Conservation (phyloP, 2,888 invertebrate genomes). For the Noctua comes region DNA sequence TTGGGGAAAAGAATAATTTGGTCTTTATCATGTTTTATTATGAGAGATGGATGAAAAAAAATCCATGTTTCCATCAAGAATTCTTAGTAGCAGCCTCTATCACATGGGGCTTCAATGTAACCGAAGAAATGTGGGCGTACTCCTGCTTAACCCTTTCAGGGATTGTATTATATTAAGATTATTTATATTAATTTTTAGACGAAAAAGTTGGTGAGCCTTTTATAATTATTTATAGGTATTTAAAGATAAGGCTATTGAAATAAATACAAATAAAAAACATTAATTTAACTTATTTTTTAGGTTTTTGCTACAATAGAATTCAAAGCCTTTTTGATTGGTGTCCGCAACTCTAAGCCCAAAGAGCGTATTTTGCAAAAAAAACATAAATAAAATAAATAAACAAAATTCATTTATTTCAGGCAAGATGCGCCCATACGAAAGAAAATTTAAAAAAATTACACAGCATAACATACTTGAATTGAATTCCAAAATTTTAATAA, state of each 20-base stretch:
- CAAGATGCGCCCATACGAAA: no score
- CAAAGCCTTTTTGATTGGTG: not conserved
- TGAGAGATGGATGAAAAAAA: not conserved
- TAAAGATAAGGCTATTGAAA: not conserved
- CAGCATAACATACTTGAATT: no score
- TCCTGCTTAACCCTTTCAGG: not conserved
- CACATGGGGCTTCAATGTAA: not conserved
- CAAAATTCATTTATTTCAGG: no score
- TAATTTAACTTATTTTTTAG: not conserved
- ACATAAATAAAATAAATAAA: no score
- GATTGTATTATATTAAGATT: no score
- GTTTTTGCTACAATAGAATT: no score
- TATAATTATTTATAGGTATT: not conserved
- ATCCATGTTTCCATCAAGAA: no score
- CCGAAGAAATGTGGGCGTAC: not conserved
- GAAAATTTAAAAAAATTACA: no score
- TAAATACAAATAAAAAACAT: not conserved
- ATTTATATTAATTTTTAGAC: no score
- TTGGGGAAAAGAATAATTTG: not conserved
- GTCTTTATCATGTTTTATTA: slow-evolving; percentile 7
- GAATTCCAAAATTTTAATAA: no score
- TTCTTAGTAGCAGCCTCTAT: not conserved
- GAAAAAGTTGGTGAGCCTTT: not conserved
- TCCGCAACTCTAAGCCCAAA: not conserved
- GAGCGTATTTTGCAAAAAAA: no score